These are phyloP conservation scores for Archips crataeganus DNA, from an alignment of 2,888 invertebrate genomes.

Conservation along the genomic window DNA sequence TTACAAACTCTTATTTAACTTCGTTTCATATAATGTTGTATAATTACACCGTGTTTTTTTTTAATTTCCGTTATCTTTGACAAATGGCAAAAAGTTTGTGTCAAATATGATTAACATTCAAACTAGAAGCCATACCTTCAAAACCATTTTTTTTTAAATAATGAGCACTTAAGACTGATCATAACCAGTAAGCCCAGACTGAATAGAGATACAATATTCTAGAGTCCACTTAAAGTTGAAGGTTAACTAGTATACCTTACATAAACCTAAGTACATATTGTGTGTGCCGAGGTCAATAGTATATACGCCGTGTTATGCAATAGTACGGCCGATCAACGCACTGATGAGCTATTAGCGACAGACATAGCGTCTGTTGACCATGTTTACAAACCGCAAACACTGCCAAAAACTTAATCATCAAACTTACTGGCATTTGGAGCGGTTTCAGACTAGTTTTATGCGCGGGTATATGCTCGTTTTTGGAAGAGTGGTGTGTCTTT, in stretches of 20 bases:
- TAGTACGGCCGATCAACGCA: constrained; percentile 9
- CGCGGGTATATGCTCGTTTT: too few relatives aligned
- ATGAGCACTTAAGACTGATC: not conserved
- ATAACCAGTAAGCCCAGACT: not conserved
- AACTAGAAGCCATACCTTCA: too few relatives aligned
- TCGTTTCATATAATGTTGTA: too few relatives aligned
- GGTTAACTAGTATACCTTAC: constrained; percentile 6
- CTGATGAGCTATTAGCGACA: constrained; percentile 28
- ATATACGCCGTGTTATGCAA: constrained; percentile 22
- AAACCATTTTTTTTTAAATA: not conserved
- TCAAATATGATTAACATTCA: too few relatives aligned
- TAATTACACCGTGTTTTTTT: too few relatives aligned
- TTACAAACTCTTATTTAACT: too few relatives aligned
- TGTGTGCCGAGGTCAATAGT: constrained; percentile 23
- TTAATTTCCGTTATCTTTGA: too few relatives aligned
- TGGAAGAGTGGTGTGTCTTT: too few relatives aligned
- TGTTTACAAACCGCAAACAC: not conserved
- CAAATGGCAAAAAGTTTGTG: too few relatives aligned
- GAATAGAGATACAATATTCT: not conserved
- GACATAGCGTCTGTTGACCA: constrained; percentile 4
- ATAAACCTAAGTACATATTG: constrained; percentile 20
- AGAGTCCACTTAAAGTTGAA: constrained; percentile 3
- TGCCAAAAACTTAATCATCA: not conserved
- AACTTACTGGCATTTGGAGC: not conserved
- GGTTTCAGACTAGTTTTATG: too few relatives aligned